Base-by-base conservation (phyloP, 2,113 vertebrate species). In the Melanotaenia duboulayi region DNA sequence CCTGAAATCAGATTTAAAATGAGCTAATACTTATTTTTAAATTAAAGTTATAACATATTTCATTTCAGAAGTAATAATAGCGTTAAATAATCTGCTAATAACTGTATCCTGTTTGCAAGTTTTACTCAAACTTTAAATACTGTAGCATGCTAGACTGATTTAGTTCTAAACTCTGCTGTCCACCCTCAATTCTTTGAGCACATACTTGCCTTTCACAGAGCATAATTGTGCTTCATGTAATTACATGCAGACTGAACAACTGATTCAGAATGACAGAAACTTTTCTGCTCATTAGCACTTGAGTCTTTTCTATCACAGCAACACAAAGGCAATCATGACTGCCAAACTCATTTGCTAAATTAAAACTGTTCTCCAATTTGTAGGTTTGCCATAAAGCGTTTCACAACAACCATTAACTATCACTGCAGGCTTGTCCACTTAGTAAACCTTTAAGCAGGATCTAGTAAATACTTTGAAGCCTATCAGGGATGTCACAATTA, bases 341-440 rank as follows among this genome's bases (percentile, higher is more conserved):
- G 80, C 40, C 69, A 70, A 79, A 72, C 63, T 76, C 50, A 72
- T 82, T 79, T 72, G 50, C 71, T 48, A 79, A 87, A 87, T 91
- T 5, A 81, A 74, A 71, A 37, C 51, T 8, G 48, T 59, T 58
- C 37, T 66, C 58, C 23, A 81, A 66, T 55, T 78, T 76, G 66
- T 56, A 28, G 37, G 60, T 7, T 39, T 50, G 65, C 50, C 32
- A 76, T 5, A 49, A 71, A 74, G 25, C 17, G 19, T 39, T 55
- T 50, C 51, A 24, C 59, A 70, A 12, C 13, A 71, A 35, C 42
- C 5, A 17, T 12, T 28, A 17, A 44, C 42, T 44, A 12, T 14
- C 42, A 6, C 11, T 44, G 12, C n/a, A 28, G 4, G 59, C 23
- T 10, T 3, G 5, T 46, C 25, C 48, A 49, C 22, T 58, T 32